Conservation (phyloP, 2,113 vertebrate species). For the Seriola dumerili region DNA sequence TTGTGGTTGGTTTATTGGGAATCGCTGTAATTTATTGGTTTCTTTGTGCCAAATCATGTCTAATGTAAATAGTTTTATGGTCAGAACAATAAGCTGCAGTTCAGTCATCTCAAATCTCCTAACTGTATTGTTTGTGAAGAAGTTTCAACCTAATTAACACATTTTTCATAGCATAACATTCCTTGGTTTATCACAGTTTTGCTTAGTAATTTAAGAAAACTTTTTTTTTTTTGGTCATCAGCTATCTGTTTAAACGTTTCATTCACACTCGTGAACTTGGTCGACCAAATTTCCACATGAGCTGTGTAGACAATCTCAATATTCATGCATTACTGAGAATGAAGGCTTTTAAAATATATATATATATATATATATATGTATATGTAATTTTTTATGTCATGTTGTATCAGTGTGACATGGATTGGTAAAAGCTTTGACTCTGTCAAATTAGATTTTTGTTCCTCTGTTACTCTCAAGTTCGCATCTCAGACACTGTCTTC, state of each 20-base stretch:
- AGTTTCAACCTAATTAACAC: constrained; percentile 19
- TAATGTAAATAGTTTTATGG: constrained; percentile 55
- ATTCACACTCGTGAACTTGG: constrained; percentile 7
- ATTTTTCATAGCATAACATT: constrained; percentile 46
- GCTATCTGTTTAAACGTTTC: constrained; percentile 27
- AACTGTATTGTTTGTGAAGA: background rate
- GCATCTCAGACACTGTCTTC: constrained; percentile 22
- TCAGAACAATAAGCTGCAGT: constrained; percentile 66
- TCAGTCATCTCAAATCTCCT: constrained; percentile 41
- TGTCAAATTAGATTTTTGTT: constrained; percentile 59
- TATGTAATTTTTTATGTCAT: constrained; percentile 22
- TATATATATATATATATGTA: background rate
- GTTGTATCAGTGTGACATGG: constrained; percentile 54
- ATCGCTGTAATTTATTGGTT: constrained; percentile 47
- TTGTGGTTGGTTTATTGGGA: constrained; percentile 38
- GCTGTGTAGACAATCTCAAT: constrained; percentile 66
- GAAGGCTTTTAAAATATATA: constrained; percentile 43
- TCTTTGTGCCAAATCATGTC: constrained; percentile 69
- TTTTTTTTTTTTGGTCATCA: background rate
- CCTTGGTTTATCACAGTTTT: constrained; percentile 14
- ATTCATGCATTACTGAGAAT: constrained; percentile 31
- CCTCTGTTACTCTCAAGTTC: constrained; percentile 55
- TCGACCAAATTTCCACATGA: constrained; percentile 56
- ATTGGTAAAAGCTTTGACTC: constrained; percentile 63
- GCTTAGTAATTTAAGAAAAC: background rate